Conservation (phyloP, 2,888 invertebrate species). For the Coronaproctus castanopsis region DNA sequence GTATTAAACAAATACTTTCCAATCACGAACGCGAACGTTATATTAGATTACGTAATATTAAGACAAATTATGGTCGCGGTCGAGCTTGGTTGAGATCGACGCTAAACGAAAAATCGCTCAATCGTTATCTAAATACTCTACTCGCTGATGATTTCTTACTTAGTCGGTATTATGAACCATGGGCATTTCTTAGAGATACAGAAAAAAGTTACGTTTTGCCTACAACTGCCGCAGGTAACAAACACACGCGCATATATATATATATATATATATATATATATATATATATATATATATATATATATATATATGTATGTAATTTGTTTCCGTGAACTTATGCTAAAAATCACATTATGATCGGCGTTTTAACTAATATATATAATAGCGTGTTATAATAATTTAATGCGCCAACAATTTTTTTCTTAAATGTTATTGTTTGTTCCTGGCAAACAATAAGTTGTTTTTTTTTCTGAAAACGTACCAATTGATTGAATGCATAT, state of each 20-base stretch:
- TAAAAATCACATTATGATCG: too few relatives aligned
- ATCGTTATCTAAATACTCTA: conserved; percentile 56
- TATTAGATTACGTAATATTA: conserved; percentile 39
- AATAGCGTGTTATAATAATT: not conserved
- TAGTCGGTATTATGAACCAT: conserved; percentile 58
- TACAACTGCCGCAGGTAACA: conserved; percentile 59
- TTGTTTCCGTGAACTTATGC: too few relatives aligned
- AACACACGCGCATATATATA: conserved; percentile 10
- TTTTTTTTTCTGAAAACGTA: too few relatives aligned
- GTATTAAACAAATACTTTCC: conserved; percentile 33
- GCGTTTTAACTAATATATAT: not conserved
- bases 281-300: not conserved
- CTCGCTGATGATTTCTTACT: conserved; percentile 41
- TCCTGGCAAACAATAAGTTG: too few relatives aligned
- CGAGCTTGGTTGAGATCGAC: conserved; percentile 75
- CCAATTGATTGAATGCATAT: too few relatives aligned
- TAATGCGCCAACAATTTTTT: too few relatives aligned
- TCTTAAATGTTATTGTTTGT: too few relatives aligned
- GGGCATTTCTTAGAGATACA: conserved; percentile 61
- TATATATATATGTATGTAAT: too few relatives aligned
- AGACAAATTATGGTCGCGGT: conserved; percentile 57
- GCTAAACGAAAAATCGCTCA: conserved; percentile 76
- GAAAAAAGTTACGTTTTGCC: conserved; percentile 61
- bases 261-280: not conserved
- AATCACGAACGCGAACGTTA: conserved; percentile 76